Percentiles rank a stretch among this genome's conserved stretches.
phyloP scores from a whole-genome alignment of 2,113 vertebrate species.

The Myodes glareolus region DNA sequence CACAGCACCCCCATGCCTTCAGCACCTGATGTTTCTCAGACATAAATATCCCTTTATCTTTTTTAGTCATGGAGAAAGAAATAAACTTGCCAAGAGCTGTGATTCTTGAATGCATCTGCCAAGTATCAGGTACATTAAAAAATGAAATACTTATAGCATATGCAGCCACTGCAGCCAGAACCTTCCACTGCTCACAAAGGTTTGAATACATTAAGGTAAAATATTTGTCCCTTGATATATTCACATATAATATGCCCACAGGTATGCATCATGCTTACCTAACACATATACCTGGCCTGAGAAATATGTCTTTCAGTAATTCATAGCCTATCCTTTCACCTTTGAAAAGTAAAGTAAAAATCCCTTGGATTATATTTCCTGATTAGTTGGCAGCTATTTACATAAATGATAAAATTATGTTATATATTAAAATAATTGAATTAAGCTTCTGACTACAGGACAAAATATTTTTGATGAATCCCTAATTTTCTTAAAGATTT shows the following conservation, averaged over 20 bases:
- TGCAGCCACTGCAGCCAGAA: constrained; percentile 2
- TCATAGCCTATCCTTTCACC: neutral
- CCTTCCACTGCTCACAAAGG: neutral
- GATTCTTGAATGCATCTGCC: constrained; percentile 63
- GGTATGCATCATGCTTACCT: neutral
- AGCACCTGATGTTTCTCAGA: constrained; percentile 65
- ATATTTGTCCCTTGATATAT: neutral
- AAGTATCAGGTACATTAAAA: constrained; percentile 58
- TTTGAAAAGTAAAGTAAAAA: constrained; percentile 16
- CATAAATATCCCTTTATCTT: constrained; percentile 45
- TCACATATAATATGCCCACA: neutral
- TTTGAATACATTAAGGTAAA: neutral
- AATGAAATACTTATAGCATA: constrained; percentile 55
- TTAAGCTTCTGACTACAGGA: neutral
- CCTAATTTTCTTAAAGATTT: neutral
- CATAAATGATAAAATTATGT: neutral
- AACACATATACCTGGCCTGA: neutral
- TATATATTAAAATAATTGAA: neutral
- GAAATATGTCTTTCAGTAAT: neutral
- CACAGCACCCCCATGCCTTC: neutral
- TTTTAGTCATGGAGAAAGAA: constrained; percentile 45
- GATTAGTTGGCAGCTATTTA: neutral
- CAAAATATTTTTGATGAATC: constrained; percentile 4
- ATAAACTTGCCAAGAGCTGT: constrained; percentile 64
- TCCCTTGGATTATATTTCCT: neutral